Percentiles rank a stretch among this genome's conserved stretches.
phyloP scores from a whole-genome alignment of 2,797 vertebrate genomes.

The Scolopax bukidnonensis region DNA sequence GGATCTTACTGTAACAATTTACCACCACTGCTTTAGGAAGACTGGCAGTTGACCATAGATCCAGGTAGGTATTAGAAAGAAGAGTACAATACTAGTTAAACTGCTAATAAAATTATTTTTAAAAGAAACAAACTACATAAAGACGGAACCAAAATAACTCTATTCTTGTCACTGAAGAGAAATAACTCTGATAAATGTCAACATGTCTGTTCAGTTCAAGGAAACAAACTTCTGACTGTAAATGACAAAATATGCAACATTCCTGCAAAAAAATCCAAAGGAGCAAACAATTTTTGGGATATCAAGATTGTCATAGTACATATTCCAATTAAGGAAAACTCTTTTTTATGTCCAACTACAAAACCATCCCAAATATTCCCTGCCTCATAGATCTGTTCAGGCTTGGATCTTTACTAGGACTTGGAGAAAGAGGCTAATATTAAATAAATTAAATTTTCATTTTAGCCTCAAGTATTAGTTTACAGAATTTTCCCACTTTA shows the following conservation, averaged over 20 bases:
- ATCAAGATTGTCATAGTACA: not conserved
- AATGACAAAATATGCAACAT: not conserved
- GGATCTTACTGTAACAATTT: not conserved
- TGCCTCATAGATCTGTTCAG: not conserved
- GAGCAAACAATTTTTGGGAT: not conserved
- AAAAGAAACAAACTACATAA: not conserved
- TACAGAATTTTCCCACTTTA: not conserved
- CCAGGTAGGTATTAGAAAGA: not conserved
- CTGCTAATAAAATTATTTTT: not conserved
- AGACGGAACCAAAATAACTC: not conserved
- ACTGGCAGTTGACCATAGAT: not conserved
- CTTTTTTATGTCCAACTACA: not conserved
- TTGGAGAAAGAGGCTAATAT: not conserved
- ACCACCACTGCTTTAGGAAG: not conserved
- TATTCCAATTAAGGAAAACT: not conserved
- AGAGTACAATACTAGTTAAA: not conserved
- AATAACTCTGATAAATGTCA: not conserved
- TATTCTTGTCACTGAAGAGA: not conserved
- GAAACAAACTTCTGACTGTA: not conserved
- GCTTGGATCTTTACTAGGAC: not conserved
- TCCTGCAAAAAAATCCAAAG: not conserved
- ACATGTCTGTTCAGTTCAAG: not conserved
- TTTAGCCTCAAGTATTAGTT: not conserved
- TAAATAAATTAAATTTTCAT: not conserved
- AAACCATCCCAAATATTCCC: not conserved